Conservation (phyloP, 2,797 vertebrate species). For the Bovichtus diacanthus region DNA sequence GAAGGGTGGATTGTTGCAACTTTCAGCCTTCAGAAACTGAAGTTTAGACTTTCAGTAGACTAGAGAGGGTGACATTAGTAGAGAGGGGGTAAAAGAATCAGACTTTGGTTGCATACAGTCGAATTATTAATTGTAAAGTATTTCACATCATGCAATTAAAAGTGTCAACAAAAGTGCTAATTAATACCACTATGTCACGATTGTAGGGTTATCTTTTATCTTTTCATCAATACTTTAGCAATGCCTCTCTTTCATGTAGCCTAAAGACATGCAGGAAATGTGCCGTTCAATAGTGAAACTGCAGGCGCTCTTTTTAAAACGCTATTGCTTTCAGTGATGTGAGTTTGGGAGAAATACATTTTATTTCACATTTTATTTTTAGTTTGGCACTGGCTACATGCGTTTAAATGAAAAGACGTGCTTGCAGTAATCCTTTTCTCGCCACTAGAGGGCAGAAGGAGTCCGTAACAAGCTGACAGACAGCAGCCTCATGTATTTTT, state of each 20-base stretch:
- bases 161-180: neutral
- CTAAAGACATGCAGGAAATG: neutral
- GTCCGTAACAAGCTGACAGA: neutral
- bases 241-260: neutral
- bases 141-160: neutral
- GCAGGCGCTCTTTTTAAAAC: neutral
- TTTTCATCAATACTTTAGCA: neutral
- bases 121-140: neutral
- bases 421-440: neutral
- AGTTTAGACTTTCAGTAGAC: neutral
- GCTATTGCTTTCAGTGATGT: neutral
- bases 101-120: neutral
- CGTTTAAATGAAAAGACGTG: neutral
- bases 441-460: neutral
- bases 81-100: neutral
- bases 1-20: neutral
- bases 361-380: neutral
- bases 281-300: too few species aligned
- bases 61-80: neutral
- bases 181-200: neutral
- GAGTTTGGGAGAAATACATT: neutral
- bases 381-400: neutral
- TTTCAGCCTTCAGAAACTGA: too few species aligned
- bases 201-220: neutral
- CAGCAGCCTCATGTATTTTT: neutral